Base-by-base conservation (phyloP, 1,140 invertebrate genomes). In the Gonioctena quinquepunctata region DNA sequence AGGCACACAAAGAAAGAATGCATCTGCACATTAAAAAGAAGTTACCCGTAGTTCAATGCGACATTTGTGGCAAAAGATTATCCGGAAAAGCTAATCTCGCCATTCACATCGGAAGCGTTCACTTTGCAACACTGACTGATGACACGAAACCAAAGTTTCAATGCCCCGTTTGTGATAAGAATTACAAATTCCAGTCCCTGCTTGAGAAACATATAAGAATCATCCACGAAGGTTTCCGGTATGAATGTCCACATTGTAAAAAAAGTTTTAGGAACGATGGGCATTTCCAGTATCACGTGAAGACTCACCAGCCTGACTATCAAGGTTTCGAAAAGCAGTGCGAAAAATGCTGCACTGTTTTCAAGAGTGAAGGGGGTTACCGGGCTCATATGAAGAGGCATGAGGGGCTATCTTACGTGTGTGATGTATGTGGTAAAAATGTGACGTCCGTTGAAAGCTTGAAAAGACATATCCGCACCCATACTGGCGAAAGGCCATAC, bases 231-330 rank as follows among this genome's bases (percentile, higher is more conserved):
- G 33, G 33, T 6, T n/a, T 42, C 6, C 33, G 33, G 6, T n/a
- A 42, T n/a, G 33, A 42, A n/a, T 42, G 33, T n/a, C 6, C 6
- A 4, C 16, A 70, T n/a, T 81, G 80, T 65, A 77, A 72, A 0
- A 72, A 71, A 27, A 70, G 54, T 2, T 81, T 92, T 71, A 89
- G 90, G 6, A 90, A 90, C 78, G 90, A 88, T 57, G 89, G 88
- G 74, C 92, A 93, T 77, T 77, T 91, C 6, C 89, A 89, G 74
- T 89, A 89, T 19, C 93, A 94, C 78, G 90, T 93, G 89, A 85
- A 91, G 26, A 88, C 88, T 64, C 92, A 94, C 74, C 6, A 42
- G 6, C 33, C 33, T n/a, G 33, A 6, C n/a, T n/a, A n/a, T n/a
- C 6, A n/a, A n/a, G 6, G n/a, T 6, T n/a, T n/a, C 6, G 33